Percentiles rank a stretch among this genome's conserved stretches.
Evolutionary conservation across 2,113 vertebrate genomes (phyloP).

Genomic region (Neolamprologus modestus): DNA sequence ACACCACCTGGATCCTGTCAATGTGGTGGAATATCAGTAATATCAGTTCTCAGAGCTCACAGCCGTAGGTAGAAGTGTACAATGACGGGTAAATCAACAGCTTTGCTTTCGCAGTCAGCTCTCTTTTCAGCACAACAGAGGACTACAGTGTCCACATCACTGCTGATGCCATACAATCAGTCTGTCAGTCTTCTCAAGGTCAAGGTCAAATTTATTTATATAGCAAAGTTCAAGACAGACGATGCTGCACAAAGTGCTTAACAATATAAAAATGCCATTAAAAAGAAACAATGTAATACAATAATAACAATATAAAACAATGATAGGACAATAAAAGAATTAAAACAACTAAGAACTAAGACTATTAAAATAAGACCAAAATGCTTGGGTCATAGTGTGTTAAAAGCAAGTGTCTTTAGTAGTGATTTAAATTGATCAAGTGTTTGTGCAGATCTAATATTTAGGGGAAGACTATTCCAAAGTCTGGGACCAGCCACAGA

Average conservation of each 20-base stretch:
- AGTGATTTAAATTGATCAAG: neutral
- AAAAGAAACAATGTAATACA: neutral
- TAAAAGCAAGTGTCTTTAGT: neutral
- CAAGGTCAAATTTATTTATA: neutral
- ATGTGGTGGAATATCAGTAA: neutral
- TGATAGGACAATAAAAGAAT: accelerated
- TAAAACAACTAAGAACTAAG: neutral
- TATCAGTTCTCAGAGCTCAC: neutral
- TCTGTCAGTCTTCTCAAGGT: neutral
- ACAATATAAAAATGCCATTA: neutral
- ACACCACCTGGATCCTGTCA: neutral
- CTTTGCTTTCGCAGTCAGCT: neutral
- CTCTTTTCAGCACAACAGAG: neutral
- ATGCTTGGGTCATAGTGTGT: neutral
- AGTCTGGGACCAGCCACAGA: neutral
- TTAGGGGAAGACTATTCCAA: neutral
- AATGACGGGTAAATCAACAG: neutral
- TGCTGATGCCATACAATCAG: neutral
- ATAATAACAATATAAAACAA: neutral
- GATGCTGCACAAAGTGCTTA: neutral
- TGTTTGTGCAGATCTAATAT: neutral
- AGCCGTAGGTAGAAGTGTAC: accelerated
- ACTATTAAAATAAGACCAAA: neutral
- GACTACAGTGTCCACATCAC: neutral
- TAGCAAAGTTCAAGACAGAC: accelerated